Base-by-base conservation (phyloP, 2,797 vertebrate genomes). In the Smutsia temminckii region DNA sequence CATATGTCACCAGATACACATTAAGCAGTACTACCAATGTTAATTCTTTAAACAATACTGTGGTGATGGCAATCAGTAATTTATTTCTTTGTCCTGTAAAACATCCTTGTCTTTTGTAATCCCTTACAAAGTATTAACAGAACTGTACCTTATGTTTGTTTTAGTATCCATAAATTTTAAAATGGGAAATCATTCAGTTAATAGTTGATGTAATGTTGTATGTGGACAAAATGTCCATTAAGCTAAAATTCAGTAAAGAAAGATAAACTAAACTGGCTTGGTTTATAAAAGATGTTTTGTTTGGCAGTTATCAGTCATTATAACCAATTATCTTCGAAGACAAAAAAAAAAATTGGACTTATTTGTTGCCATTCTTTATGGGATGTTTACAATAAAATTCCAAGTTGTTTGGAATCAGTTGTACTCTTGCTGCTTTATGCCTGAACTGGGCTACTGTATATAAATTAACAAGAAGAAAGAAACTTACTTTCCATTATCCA, bases 61-160 rank as follows among this genome's bases (percentile, higher is more conserved):
- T 97, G 97, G 97, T 97, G 97, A 97, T 97, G 96, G 97, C 97
- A 97, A 97, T 97, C 97, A 97, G 93, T 97, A 97, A 97, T 96
- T 97, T 97, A 97, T 97, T 97, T 97, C 90, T 97, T 92, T 97
- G 92, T 97, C 96, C 96, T 97, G 93, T 97, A 96, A 96, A 95
- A 74, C 97, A 96, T 96, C 80, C 83, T 96, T 92, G 89, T 97
- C 92, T 96, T 97, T 96, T 97, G 96, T 97, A 97, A 97, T 96
- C 84, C 78, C 83, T 93, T 96, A 92, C 72, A 92, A 93, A 97
- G 96, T 97, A 96, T 97, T 97, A 97, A 97, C 97, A 96, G 96
- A 96, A 72, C 74, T 97, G 96, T 97, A 42, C 72, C 92, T 95
- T 20, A 89, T 95, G 90, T 95, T 97, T 96, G 89, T 94, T 97